These are phyloP conservation scores for Indri indri DNA, from an alignment of 2,113 vertebrate species.

Conservation along the genomic window DNA sequence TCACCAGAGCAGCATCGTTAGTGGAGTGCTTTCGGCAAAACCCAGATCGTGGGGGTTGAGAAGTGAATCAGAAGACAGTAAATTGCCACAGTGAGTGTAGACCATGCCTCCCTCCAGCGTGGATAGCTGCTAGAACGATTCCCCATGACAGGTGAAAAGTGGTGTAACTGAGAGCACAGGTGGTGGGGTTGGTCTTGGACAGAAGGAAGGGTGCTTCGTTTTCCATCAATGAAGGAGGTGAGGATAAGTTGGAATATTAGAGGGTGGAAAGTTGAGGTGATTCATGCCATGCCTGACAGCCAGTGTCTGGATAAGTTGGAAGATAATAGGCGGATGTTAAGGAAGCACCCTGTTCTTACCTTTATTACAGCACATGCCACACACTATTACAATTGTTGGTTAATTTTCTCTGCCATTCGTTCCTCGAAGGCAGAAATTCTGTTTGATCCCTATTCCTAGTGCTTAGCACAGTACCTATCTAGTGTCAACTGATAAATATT, in stretches of 20 bases:
- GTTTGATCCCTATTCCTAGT: not conserved
- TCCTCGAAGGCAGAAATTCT: not conserved
- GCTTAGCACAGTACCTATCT: not conserved
- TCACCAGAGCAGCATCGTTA: not conserved
- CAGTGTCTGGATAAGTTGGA: not conserved
- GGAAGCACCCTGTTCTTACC: not conserved
- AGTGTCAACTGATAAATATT: not conserved
- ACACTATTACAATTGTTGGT: not conserved
- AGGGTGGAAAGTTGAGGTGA: not conserved
- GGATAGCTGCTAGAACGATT: not conserved
- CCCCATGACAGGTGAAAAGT: not conserved
- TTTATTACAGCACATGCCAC: not conserved
- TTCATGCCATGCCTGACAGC: not conserved
- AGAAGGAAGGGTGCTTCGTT: not conserved
- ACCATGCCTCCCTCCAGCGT: accelerated
- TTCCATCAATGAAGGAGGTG: not conserved
- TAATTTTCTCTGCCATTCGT: not conserved
- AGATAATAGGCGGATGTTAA: not conserved
- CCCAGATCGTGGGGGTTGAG: not conserved
- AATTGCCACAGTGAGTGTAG: not conserved
- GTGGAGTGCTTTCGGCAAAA: not conserved
- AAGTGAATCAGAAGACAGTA: not conserved
- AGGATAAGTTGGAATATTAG: not conserved
- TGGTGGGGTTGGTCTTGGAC: not conserved
- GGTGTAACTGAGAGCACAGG: not conserved